Percentiles rank a stretch among this genome's conserved stretches.
Evolutionary conservation across 2,888 invertebrate genomes (phyloP).

Genomic region (Drosophila greeni): DNA sequence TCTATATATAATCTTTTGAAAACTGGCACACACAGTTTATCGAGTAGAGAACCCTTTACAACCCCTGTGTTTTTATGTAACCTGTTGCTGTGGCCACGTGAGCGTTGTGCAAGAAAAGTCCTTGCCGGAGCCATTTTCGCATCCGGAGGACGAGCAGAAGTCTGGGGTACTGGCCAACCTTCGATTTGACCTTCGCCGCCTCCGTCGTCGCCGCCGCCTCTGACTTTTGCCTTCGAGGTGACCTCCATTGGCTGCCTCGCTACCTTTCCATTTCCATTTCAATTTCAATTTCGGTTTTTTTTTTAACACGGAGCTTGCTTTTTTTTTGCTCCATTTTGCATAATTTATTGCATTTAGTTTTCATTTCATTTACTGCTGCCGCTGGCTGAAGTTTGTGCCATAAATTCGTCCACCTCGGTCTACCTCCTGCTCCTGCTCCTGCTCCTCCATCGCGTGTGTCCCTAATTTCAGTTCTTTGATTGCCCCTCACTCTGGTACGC

Average conservation of each 20-base stretch:
- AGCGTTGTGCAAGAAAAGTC: constrained; percentile 41
- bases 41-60: neutral
- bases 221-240: constrained; percentile 37
- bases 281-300: constrained; percentile 16
- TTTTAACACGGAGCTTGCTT: constrained; percentile 42
- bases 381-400: constrained; percentile 39
- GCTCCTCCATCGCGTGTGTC: constrained; percentile 61
- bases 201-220: constrained; percentile 18
- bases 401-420: constrained; percentile 44
- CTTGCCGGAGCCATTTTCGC: constrained; percentile 24
- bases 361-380: constrained; percentile 35
- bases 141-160: constrained; percentile 1
- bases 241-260: constrained; percentile 28
- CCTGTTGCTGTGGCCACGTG: constrained; percentile 45
- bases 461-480: constrained; percentile 69
- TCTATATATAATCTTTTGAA: neutral
- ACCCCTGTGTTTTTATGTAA: constrained; percentile 3
- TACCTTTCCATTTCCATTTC: constrained; percentile 37
- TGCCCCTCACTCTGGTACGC: constrained; percentile 30
- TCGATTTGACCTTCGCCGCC: constrained; percentile 35
- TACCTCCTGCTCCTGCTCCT: neutral
- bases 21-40: neutral
- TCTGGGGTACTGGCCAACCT: constrained; percentile 25
- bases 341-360: constrained; percentile 71
- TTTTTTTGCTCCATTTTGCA: constrained; percentile 55